Conservation (phyloP, 2,888 invertebrate genomes). For the Petrolisthes cinctipes region DNA sequence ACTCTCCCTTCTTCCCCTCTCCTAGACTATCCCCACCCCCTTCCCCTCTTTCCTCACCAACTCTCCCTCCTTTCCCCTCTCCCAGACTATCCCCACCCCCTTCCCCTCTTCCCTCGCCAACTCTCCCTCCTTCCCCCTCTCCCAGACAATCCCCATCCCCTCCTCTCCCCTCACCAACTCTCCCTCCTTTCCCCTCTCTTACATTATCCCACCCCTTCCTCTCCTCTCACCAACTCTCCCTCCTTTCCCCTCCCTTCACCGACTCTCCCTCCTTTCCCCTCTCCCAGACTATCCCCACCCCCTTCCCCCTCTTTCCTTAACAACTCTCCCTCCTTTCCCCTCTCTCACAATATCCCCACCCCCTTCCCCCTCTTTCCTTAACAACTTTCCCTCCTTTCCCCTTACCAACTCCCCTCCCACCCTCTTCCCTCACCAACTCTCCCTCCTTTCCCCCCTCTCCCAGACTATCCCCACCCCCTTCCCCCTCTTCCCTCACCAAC, state of each 20-base stretch:
- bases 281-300: too few species aligned
- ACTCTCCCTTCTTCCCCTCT: background rate
- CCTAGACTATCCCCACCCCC: background rate
- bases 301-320: background rate
- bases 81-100: slow-evolving; percentile 1
- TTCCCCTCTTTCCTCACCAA: background rate
- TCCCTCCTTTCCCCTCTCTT: background rate
- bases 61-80: background rate
- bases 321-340: background rate
- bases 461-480: background rate
- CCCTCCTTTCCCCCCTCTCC: background rate
- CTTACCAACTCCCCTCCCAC: background rate
- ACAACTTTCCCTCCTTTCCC: background rate
- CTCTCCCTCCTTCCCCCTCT: background rate
- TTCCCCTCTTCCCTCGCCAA: background rate
- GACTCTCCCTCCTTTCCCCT: background rate
- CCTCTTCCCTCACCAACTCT: background rate
- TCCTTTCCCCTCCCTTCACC: background rate
- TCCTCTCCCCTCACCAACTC: background rate
- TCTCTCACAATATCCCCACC: background rate
- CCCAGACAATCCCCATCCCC: background rate
- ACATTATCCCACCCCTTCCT: background rate
- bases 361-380: background rate
- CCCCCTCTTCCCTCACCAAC: background rate
- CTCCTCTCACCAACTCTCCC: background rate